Base-by-base conservation (phyloP, 2,888 invertebrate species). In the Eudasyphora cyanicolor region DNA sequence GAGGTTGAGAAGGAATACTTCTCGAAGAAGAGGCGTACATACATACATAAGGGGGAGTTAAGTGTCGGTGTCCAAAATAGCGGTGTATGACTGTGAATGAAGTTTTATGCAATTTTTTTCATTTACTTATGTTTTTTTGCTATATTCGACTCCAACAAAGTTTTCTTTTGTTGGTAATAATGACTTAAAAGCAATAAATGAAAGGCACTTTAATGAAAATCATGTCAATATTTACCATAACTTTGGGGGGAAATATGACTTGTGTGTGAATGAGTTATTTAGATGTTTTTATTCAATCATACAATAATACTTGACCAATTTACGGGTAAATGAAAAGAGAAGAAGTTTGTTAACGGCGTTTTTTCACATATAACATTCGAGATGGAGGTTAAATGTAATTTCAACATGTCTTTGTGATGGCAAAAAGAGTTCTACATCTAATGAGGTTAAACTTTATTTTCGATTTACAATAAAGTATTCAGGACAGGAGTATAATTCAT, bases 31-130 rank as follows among this genome's bases (percentile, higher is more conserved):
- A 19, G 2, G 12, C 3, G 0, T 12, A 27, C 21, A 12, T 57
- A 57, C 24, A n/a, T n/a, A n/a, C n/a, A n/a, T n/a, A n/a, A n/a
- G n/a, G n/a, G n/a, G 42, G 27, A 12, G n/a, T n/a, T 71, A 62
- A 19, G 42, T 82, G 83, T 77, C 79, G 79, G 74, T 83, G 83
- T 83, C 83, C 80, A 80, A 83, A 80, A 80, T 83, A 83, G 83
- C 79, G 83, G 83, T 83, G 74, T 80, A 69, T 76, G 82, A 83
- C 82, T 83, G 73, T 75, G 79, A 79, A 73, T 76, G 76, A 74
- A 80, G 80, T n/a, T n/a, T 83, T 77, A 77, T 76, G 70, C 80
- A 67, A 73, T 79, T 64, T 82, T 74, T 57, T 3, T 45, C n/a
- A 24, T 82, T 79, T 69, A 76, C 73, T 83, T 83, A 70, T 79